Percentiles rank a stretch among this genome's conserved stretches.
phyloP scores from a whole-genome alignment of 2,113 vertebrate species.

The Periophthalmus modestus region DNA sequence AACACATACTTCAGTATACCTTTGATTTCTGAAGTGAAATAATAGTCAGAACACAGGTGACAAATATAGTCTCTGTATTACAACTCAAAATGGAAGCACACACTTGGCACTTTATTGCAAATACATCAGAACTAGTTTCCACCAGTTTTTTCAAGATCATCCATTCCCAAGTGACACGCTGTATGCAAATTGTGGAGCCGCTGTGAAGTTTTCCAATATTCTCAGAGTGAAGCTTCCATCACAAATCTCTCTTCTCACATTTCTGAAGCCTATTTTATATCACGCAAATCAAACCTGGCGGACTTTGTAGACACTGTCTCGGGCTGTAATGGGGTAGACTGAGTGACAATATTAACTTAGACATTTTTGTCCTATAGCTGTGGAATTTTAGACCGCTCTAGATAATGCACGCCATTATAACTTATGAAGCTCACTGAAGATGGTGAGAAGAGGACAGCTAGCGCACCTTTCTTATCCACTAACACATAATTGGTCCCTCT shows the following conservation, averaged over 20 bases:
- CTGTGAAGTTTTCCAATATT: neutral
- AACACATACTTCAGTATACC: no score
- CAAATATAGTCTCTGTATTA: neutral
- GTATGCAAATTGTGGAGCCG: neutral
- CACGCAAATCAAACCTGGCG: neutral
- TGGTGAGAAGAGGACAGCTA: neutral
- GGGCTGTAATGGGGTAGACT: neutral
- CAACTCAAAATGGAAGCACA: neutral
- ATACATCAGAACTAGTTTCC: neutral
- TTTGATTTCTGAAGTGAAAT: no score
- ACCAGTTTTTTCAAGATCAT: neutral
- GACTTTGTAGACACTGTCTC: neutral
- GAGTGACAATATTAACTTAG: neutral
- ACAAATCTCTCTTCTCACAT: neutral
- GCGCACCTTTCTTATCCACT: conserved; percentile 25
- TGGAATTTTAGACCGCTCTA: conserved; percentile 27
- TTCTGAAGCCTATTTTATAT: neutral
- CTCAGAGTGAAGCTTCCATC: neutral
- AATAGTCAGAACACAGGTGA: no score
- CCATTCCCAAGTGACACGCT: neutral
- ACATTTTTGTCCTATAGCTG: conserved; percentile 7
- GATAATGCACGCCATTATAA: conserved; percentile 42
- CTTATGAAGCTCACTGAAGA: conserved; percentile 22
- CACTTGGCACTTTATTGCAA: neutral
- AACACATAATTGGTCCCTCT: conserved; percentile 68